Evolutionary conservation across 2,888 invertebrate species (phyloP).

Genomic region (Ochropacha duplaris): DNA sequence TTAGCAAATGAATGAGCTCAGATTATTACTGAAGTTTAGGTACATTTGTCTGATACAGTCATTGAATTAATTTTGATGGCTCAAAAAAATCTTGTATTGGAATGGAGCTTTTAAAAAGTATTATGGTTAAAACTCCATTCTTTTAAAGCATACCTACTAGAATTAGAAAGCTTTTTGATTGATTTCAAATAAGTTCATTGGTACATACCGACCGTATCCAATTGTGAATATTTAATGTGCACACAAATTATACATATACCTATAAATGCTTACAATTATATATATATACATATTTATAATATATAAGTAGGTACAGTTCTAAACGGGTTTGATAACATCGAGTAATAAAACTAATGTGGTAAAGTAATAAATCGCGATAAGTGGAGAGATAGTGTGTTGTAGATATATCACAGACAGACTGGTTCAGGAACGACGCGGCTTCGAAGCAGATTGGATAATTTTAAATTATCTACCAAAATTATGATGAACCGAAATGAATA

Average conservation of each 20-base stretch:
- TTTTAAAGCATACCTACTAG: too few relatives aligned
- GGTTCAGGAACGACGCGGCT: slow-evolving; percentile 22
- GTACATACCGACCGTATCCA: too few relatives aligned
- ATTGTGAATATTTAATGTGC: too few relatives aligned
- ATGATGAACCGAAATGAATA: slow-evolving; percentile 80
- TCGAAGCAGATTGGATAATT: slow-evolving; percentile 68
- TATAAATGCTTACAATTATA: too few relatives aligned
- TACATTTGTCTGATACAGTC: not conserved
- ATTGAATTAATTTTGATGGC: not conserved
- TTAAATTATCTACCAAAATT: slow-evolving; percentile 79
- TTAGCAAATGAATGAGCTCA: not conserved
- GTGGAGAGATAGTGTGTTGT: slow-evolving; percentile 36
- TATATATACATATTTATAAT: too few relatives aligned
- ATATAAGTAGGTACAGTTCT: too few relatives aligned
- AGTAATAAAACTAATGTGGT: slow-evolving; percentile 60
- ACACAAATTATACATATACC: too few relatives aligned
- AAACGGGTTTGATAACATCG: slow-evolving; percentile 3
- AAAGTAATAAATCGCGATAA: slow-evolving; percentile 64
- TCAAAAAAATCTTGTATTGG: not conserved
- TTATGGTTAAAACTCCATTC: too few relatives aligned
- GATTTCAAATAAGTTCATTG: too few relatives aligned
- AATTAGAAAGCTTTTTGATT: too few relatives aligned
- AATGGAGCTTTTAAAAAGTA: too few relatives aligned
- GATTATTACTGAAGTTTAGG: not conserved
- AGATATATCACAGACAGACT: slow-evolving; percentile 24